phyloP scores from a whole-genome alignment of 2,113 vertebrate species.

The Neopipo cinnamomea region DNA sequence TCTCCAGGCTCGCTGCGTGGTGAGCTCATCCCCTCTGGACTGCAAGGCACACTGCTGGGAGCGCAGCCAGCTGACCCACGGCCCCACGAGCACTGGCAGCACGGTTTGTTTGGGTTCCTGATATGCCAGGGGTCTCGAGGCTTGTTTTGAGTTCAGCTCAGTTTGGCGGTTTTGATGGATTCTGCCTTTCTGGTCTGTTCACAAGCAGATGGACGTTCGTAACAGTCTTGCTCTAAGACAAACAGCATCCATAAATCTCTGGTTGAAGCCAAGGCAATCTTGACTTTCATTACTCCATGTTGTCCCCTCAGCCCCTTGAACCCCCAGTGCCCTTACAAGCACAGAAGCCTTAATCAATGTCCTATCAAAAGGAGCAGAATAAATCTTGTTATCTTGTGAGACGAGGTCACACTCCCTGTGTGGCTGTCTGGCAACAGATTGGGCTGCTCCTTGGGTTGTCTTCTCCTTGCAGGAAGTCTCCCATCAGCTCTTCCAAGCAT shows the following conservation, averaged over 20 bases:
- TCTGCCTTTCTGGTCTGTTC: constrained; percentile 8
- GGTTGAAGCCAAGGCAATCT: background rate
- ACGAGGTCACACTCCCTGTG: background rate
- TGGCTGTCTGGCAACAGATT: background rate
- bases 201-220: background rate
- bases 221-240: background rate
- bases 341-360: background rate
- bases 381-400: constrained; percentile 27
- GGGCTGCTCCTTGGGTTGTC: background rate
- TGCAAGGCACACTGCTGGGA: constrained; percentile 8
- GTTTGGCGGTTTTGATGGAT: background rate
- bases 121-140: constrained; percentile 10
- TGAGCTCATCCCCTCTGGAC: constrained; percentile 15
- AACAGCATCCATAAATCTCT: constrained; percentile 26
- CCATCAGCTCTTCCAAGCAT: constrained; percentile 23
- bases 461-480: constrained; percentile 47
- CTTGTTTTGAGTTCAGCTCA: constrained; percentile 42
- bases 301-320: constrained; percentile 6
- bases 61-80: background rate
- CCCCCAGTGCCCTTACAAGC: background rate
- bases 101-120: constrained; percentile 32
- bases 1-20: background rate
- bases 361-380: constrained; percentile 9
- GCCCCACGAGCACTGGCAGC: background rate
- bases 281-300: background rate